These are phyloP conservation scores for Leptoclinus maculatus DNA, from an alignment of 2,797 vertebrate species.

Conservation along the genomic window DNA sequence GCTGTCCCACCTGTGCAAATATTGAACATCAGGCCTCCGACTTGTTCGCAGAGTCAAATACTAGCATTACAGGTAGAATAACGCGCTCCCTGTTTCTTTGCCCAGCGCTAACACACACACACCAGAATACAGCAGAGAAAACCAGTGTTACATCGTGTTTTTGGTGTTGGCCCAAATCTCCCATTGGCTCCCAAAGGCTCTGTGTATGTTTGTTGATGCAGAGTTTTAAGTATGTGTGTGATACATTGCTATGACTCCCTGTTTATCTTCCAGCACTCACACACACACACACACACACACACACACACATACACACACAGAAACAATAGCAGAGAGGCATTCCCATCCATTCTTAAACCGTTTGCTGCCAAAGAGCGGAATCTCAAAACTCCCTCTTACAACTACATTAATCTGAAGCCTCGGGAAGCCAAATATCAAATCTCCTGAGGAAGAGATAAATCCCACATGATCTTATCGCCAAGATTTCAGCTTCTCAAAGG, in stretches of 20 bases:
- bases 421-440: conserved; percentile 40
- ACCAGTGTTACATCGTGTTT: conserved; percentile 2
- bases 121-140: conserved; percentile 6
- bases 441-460: conserved; percentile 50
- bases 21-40: conserved; percentile 14
- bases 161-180: conserved; percentile 8
- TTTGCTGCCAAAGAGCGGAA: conserved; percentile 38
- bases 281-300: conserved; percentile 1
- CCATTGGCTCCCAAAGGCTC: conserved; percentile 3
- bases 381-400: conserved; percentile 34
- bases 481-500: conserved; percentile 45
- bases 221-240: conserved; percentile 14
- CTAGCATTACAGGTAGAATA: conserved; percentile 26
- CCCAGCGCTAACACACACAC: conserved; percentile 40
- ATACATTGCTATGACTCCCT: conserved; percentile 33
- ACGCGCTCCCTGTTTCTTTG: conserved; percentile 1
- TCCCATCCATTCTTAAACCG: conserved; percentile 31
- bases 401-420: conserved; percentile 35
- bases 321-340: conserved; percentile 34
- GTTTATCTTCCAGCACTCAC: conserved; percentile 42
- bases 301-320: conserved; percentile 8
- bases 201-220: conserved; percentile 32
- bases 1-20: conserved; percentile 31
- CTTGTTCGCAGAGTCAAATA: conserved; percentile 31
- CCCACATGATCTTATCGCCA: conserved; percentile 45